Base-by-base conservation (phyloP, 2,113 vertebrate species). In the Cyprinodon variegatus region DNA sequence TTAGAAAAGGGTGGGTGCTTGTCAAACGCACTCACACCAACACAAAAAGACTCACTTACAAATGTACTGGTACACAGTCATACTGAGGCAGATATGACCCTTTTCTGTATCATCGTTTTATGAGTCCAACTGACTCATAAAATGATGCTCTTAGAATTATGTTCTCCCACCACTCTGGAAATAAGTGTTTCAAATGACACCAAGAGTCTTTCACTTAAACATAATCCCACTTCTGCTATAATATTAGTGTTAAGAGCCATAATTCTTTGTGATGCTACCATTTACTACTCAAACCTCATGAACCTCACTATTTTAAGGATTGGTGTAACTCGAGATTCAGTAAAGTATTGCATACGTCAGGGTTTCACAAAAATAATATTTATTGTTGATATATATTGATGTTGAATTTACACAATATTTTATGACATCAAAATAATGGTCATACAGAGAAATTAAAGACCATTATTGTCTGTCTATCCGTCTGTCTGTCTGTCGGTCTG, bases 1-100 rank as follows among this genome's bases (percentile, higher is more conserved):
- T 93, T 93, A 92, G 84, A 90, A 88, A 85, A 82, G 79, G 89
- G 86, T 90, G 90, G 90, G 85, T 87, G 90, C 83, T 84, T 91
- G 90, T 92, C 92, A 92, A 88, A 90, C 89, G 76, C 86, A 81
- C 84, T 81, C 85, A 68, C 84, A 22, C 73, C 79, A 12, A 75
- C 77, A 87, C 84, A 75, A 87, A 83, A 83, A 68, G 78, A 89
- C 88, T 83, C 78, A 91, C 79, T 83, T 80, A 71, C 57, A 3
- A 75, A 79, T 38, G 63, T 86, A 86, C 82, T 83, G 41, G 77
- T 38, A 65, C 78, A 82, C 71, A 76, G 65, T 83, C 76, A 12
- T 72, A 65, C 63, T 60, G 65, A 71, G 73, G 79, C 74, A 72
- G 41, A 78, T 43, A 70, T 62, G 75, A 61, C 74, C 85, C 59